Evolutionary conservation across 2,113 vertebrate species (phyloP), one percentile per base, ranked within the genome.

Genomic region (Crotalus horridus): DNA sequence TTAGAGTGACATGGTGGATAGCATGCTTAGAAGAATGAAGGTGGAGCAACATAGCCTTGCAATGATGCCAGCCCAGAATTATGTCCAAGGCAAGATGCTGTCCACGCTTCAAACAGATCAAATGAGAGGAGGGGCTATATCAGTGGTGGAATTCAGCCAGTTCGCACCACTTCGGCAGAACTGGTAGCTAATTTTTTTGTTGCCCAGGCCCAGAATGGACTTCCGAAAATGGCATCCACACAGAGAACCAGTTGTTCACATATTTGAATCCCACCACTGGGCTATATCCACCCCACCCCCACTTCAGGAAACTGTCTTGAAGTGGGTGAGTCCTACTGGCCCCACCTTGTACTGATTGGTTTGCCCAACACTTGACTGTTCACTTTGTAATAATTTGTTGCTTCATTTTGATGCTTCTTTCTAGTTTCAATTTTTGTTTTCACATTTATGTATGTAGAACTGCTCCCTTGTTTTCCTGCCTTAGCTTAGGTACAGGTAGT

Each of bases 391-490:
- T 43, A 81, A 21, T 6, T 81, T 39, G n/a, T 81, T 81, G n/a
- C 33, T 15, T 20, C 6, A 43, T 81, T 43, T 89, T 15, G 17
- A 1, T 0, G 8, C 55, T 69, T 11, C 15, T 51, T 61, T 61
- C 87, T 7, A 8, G 46, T 2, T 0, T 13, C 2, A 43, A 2
- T 17, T 1, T 24, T 0, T 0, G 56, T 55, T 61, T 20, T 87
- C 5, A 13, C 1, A 0, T 2, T 58, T 53, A 90, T 6, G 29
- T 24, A 29, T 85, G 20, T 0, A 89, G 0, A 3, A 23, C 48
- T 54, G 5, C 17, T 87, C 23, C 29, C 2, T 39, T 51, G 61
- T 64, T 7, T 69, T 59, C 88, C 46, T 89, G 0, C 48, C 59
- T 3, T 0, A 11, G 11, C 3, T 0, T 46, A 39, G 53, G 4